Conservation (phyloP, 2,113 vertebrate genomes). For the Benitochromis conjunctus region DNA sequence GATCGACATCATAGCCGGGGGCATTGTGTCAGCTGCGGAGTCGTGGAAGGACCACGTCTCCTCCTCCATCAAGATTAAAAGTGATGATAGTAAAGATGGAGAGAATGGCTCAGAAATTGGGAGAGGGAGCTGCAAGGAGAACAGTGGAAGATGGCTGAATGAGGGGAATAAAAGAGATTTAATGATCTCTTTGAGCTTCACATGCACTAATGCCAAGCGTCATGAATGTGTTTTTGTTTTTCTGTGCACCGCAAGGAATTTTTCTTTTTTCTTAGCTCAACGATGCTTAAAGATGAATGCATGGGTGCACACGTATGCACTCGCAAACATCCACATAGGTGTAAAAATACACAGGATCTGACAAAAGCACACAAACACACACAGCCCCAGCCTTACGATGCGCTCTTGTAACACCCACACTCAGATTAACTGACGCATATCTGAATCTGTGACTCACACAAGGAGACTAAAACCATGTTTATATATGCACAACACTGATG, state of each 20-base stretch:
- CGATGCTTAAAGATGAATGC: slow-evolving; percentile 7
- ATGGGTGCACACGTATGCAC: background rate
- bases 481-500: slow-evolving; percentile 41
- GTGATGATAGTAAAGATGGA: background rate
- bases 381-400: background rate
- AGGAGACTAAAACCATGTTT: slow-evolving; percentile 39
- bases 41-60: slow-evolving; percentile 6
- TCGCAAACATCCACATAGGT: slow-evolving; percentile 1
- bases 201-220: background rate
- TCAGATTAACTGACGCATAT: slow-evolving; percentile 46
- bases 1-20: slow-evolving; percentile 35
- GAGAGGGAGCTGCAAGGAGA: background rate
- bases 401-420: slow-evolving; percentile 51
- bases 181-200: slow-evolving; percentile 20
- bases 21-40: slow-evolving; percentile 26
- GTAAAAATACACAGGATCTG: slow-evolving; percentile 8
- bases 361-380: background rate
- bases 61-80: slow-evolving; percentile 39
- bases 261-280: background rate
- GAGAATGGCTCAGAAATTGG: background rate
- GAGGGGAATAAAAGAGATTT: slow-evolving; percentile 19
- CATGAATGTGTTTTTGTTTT: background rate
- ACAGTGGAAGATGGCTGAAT: background rate
- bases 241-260: slow-evolving; percentile 15
- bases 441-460: slow-evolving; percentile 51